These are phyloP conservation scores for Chaetodon trifascialis DNA, from an alignment of 2,113 vertebrate species.

Conservation along the genomic window DNA sequence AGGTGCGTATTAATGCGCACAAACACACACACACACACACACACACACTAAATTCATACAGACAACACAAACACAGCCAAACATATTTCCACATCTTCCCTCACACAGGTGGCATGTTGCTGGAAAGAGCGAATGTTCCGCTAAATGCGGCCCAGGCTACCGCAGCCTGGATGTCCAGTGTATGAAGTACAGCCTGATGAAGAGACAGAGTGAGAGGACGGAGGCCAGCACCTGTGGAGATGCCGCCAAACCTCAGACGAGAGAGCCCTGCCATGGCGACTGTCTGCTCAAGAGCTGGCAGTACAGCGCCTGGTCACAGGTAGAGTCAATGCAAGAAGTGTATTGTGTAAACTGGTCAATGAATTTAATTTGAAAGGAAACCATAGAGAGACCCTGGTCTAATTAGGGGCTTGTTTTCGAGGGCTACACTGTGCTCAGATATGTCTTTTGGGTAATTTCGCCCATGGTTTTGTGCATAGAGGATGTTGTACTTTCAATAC, in stretches of 20 bases:
- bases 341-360: no score
- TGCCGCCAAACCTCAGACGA: conserved; percentile 86
- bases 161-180: conserved; percentile 90
- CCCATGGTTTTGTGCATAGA: background rate
- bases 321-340: conserved; percentile 61
- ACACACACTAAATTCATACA: background rate
- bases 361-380: no score
- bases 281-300: conserved; percentile 93
- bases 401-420: no score
- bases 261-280: conserved; percentile 91
- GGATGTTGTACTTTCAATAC: background rate
- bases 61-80: background rate
- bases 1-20: conserved; percentile 82
- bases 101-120: conserved; percentile 89
- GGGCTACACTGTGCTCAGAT: no score
- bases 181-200: conserved; percentile 88
- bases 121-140: conserved; percentile 93
- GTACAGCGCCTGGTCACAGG: conserved; percentile 96
- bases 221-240: conserved; percentile 87
- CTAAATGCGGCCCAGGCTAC: conserved; percentile 91
- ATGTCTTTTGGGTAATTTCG: no score
- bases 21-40: background rate
- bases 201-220: conserved; percentile 85
- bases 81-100: background rate
- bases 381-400: no score